A percentile compares a stretch with the other conserved stretches of the same genome.
phyloP scores from a whole-genome alignment of 2,888 invertebrate genomes.

The Cephus pygmeus region DNA sequence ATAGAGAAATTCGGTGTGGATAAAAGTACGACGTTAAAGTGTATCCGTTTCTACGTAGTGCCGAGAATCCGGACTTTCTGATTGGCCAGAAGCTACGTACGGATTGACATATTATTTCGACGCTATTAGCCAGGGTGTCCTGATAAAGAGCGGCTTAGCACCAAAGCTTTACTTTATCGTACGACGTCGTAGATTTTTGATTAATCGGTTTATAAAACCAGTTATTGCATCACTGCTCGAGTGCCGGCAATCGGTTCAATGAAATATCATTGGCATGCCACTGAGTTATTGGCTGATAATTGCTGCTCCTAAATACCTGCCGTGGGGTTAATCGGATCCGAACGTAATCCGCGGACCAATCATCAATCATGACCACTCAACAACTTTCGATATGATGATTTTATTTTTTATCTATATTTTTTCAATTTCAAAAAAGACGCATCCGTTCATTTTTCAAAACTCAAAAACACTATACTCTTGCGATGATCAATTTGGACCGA shows the following conservation, averaged over 20 bases:
- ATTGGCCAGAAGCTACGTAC: conserved; percentile 7
- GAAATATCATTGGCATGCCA: conserved; percentile 15
- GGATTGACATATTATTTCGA: conserved; percentile 24
- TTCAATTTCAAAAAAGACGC: not conserved
- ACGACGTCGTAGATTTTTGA: conserved; percentile 25
- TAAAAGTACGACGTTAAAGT: not conserved
- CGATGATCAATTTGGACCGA: not conserved
- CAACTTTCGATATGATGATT: not conserved
- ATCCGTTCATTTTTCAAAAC: not conserved
- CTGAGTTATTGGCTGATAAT: conserved; percentile 4
- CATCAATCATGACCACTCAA: not conserved
- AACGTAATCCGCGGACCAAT: not conserved
- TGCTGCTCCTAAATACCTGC: not conserved
- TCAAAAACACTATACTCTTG: not conserved
- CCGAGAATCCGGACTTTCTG: not conserved
- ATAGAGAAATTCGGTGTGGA: not conserved
- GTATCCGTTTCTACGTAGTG: not conserved
- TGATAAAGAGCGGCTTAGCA: conserved; percentile 19
- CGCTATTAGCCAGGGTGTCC: conserved; percentile 22
- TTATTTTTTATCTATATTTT: not conserved
- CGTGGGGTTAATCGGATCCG: not conserved
- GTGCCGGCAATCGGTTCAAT: conserved; percentile 13
- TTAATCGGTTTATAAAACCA: conserved; percentile 24
- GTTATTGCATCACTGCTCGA: conserved; percentile 18
- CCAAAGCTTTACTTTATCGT: conserved; percentile 23